These are phyloP conservation scores for Vireo griseus DNA, from an alignment of 2,797 vertebrate genomes.

Conservation along the genomic window DNA sequence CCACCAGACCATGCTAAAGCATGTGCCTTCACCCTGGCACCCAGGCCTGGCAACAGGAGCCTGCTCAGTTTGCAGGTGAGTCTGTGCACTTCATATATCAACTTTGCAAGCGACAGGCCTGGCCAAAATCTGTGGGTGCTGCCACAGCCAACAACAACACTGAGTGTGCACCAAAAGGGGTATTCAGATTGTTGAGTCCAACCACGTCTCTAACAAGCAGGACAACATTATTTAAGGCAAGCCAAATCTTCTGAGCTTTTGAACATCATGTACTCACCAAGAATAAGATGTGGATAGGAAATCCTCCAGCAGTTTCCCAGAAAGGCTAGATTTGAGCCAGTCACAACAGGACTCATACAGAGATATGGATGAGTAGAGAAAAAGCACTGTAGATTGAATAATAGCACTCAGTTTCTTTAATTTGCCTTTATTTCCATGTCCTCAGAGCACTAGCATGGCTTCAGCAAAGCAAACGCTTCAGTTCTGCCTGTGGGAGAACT, in stretches of 20 bases:
- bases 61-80: not conserved
- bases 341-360: not conserved
- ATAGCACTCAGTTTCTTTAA: not conserved
- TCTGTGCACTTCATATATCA: not conserved
- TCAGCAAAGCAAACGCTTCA: not conserved
- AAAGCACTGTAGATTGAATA: not conserved
- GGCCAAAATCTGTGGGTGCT: not conserved
- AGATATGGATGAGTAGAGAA: not conserved
- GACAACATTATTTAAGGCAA: not conserved
- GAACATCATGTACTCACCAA: not conserved
- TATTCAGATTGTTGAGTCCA: not conserved
- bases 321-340: not conserved
- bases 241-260: not conserved
- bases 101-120: rapidly evolving
- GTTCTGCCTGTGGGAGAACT: not conserved
- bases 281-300: not conserved
- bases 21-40: not conserved
- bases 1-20: not conserved
- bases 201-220: not conserved
- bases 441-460: not conserved
- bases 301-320: not conserved
- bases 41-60: not conserved
- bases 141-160: not conserved
- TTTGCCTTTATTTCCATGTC: not conserved
- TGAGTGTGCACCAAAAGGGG: rapidly evolving